A percentile compares a stretch with the other conserved stretches of the same genome.
Evolutionary conservation across 2,888 invertebrate species (phyloP).

Genomic region (Dynastes grantii): DNA sequence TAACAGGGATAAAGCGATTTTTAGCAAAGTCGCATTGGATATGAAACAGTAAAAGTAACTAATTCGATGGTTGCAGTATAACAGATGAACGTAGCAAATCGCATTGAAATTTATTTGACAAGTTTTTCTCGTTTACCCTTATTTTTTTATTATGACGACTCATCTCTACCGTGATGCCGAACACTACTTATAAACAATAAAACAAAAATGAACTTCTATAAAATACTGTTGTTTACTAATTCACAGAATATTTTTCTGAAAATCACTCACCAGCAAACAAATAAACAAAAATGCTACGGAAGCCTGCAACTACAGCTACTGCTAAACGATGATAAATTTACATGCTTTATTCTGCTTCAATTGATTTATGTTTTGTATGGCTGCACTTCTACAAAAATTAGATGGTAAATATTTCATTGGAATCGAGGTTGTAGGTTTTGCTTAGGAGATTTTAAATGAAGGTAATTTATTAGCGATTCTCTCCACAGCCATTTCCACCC

Average conservation of each 20-base stretch:
- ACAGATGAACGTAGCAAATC: no score
- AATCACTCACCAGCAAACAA: background rate
- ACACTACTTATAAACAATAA: background rate
- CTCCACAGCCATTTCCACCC: background rate
- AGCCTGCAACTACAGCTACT: background rate
- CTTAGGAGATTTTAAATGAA: background rate
- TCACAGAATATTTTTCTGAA: background rate
- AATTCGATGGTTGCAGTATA: no score
- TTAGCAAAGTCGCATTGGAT: no score
- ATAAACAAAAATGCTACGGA: background rate
- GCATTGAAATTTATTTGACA: no score
- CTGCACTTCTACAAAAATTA: constrained; percentile 14
- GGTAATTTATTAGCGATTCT: constrained; percentile 7
- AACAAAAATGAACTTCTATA: background rate
- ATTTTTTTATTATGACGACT: no score
- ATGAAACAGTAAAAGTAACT: no score
- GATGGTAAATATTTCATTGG: background rate
- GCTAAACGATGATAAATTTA: constrained; percentile 11
- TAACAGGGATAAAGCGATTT: no score
- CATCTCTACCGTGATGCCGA: no score
- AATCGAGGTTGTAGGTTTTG: background rate
- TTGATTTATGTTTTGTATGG: background rate
- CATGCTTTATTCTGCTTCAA: background rate
- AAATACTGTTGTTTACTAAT: background rate
- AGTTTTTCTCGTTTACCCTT: no score